Percentiles rank a stretch among this genome's conserved stretches.
These are phyloP conservation scores for Fragum fragum DNA, from an alignment of 2,888 invertebrate species.

Conservation along the genomic window DNA sequence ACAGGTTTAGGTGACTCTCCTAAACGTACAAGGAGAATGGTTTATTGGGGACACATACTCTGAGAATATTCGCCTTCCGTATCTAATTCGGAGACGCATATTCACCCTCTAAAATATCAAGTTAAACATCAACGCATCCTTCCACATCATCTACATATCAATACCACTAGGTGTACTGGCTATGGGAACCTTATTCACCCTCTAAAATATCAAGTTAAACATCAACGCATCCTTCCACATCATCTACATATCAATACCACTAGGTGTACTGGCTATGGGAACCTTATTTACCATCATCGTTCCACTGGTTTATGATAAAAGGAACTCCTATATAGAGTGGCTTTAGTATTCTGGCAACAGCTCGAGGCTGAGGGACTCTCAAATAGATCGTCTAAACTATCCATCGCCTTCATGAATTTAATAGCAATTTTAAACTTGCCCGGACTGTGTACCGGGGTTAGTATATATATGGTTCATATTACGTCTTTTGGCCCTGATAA, in stretches of 20 bases:
- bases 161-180: background rate
- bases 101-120: background rate
- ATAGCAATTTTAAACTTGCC: background rate
- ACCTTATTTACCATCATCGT: background rate
- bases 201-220: too few relatives aligned
- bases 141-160: background rate
- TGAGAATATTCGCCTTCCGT: background rate
- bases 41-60: background rate
- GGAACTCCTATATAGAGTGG: conserved; percentile 1
- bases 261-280: background rate
- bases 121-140: background rate
- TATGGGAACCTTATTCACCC: background rate
- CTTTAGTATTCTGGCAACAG: conserved; percentile 12
- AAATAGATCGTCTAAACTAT: conserved; percentile 11
- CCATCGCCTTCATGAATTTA: background rate
- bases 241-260: background rate
- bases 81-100: background rate
- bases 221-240: too few relatives aligned
- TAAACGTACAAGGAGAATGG: conserved; percentile 17
- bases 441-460: background rate
- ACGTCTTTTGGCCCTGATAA: background rate
- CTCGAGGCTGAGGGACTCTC: conserved; percentile 7
- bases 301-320: conserved; percentile 3
- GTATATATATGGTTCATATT: background rate
- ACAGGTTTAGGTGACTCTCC: too few relatives aligned